Conservation (phyloP, 2,888 invertebrate species). For the Didymodactylos carnosus region DNA sequence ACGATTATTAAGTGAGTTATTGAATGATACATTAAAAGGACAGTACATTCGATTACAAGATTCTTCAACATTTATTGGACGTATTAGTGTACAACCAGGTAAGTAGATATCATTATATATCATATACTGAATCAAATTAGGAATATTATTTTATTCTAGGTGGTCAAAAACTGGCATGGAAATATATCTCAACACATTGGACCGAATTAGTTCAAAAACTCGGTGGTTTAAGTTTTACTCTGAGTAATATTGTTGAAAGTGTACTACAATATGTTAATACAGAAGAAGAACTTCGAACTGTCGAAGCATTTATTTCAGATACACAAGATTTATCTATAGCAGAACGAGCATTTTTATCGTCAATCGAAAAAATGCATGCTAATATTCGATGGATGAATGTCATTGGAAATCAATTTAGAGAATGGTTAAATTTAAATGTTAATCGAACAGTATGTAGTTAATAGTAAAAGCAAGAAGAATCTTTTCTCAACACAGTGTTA, state of each 20-base stretch:
- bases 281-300: neutral
- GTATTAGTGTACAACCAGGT: neutral
- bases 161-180: neutral
- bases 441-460: no score
- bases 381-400: slow-evolving; percentile 9
- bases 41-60: neutral
- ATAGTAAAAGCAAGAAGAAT: no score
- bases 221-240: slow-evolving; percentile 9
- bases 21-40: neutral
- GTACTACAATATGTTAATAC: neutral
- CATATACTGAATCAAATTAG: no score
- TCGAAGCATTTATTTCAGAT: neutral
- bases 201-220: neutral
- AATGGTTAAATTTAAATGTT: no score
- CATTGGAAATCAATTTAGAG: neutral
- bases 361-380: slow-evolving; percentile 8
- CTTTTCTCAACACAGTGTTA: no score
- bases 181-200: neutral
- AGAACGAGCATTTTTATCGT: slow-evolving; percentile 3
- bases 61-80: neutral
- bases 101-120: no score
- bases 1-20: neutral
- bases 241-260: slow-evolving; percentile 6
- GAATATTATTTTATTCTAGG: no score
- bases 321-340: slow-evolving; percentile 3